These are phyloP conservation scores for Eupleurogrammus muticus DNA, from an alignment of 2,797 vertebrate genomes.

Conservation along the genomic window DNA sequence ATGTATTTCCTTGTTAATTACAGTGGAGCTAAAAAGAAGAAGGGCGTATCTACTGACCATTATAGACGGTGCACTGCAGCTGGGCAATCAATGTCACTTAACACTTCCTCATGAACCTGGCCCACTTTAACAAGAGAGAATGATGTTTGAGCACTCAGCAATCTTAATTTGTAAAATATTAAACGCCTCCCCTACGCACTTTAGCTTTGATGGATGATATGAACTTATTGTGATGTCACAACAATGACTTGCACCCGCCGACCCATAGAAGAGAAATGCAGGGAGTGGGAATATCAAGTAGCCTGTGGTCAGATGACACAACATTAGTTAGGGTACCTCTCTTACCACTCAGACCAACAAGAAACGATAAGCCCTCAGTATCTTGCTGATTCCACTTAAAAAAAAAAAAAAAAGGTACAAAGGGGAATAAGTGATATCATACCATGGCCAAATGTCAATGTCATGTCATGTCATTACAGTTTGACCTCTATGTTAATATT, in stretches of 20 bases:
- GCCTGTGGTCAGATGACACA: constrained; percentile 21
- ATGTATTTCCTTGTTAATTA: constrained; percentile 24
- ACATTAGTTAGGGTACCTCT: constrained; percentile 18
- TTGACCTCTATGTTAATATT: constrained; percentile 6
- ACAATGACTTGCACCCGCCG: constrained; percentile 33
- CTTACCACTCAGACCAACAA: not conserved
- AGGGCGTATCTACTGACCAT: constrained; percentile 49
- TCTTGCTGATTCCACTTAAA: constrained; percentile 9
- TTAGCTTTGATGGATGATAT: constrained; percentile 69
- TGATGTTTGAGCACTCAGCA: constrained; percentile 60
- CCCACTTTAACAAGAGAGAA: constrained; percentile 54
- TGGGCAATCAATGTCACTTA: constrained; percentile 71
- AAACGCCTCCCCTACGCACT: constrained; percentile 66
- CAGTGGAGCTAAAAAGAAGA: constrained; percentile 34
- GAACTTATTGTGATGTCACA: constrained; percentile 60
- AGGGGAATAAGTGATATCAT: constrained; percentile 7
- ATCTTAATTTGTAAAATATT: constrained; percentile 80
- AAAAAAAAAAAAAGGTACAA: constrained; percentile 20
- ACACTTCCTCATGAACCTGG: constrained; percentile 58
- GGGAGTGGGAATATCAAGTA: not conserved
- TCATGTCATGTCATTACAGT: constrained; percentile 5
- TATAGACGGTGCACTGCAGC: constrained; percentile 39
- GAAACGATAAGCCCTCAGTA: not conserved
- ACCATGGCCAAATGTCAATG: not conserved
- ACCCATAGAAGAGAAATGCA: constrained; percentile 35